Percentiles rank a stretch among this genome's conserved stretches.
These are phyloP conservation scores for Myanophis thanlyinensis DNA, from an alignment of 2,113 vertebrate species.

Conservation along the genomic window DNA sequence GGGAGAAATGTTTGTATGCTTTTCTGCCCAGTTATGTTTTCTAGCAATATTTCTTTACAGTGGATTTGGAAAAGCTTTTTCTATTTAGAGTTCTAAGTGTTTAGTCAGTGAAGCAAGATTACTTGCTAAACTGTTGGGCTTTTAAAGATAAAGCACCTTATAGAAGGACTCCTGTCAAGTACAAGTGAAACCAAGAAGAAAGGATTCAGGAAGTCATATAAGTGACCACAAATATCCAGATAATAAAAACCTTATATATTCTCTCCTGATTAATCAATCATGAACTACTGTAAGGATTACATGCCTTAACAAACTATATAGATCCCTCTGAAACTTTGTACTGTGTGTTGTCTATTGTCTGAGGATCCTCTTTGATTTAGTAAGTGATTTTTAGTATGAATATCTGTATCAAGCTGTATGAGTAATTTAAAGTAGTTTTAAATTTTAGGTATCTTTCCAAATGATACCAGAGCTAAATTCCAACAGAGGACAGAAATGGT, in stretches of 20 bases:
- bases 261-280: neutral
- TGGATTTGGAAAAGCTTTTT: neutral
- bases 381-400: conserved; percentile 19
- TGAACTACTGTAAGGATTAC: neutral
- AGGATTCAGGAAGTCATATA: fast-evolving
- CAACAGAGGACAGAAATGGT: neutral
- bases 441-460: neutral
- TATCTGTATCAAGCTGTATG: neutral
- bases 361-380: neutral
- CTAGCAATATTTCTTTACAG: neutral
- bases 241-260: neutral
- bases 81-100: conserved; percentile 1
- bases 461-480: neutral
- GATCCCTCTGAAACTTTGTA: neutral
- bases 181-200: neutral
- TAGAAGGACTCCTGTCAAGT: neutral
- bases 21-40: neutral
- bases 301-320: neutral
- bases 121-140: neutral
- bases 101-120: neutral
- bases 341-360: conserved; percentile 27
- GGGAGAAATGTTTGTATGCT: neutral
- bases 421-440: neutral
- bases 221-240: neutral
- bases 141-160: neutral